Conservation (phyloP, 2,113 vertebrate genomes). For the Cavia aperea region DNA sequence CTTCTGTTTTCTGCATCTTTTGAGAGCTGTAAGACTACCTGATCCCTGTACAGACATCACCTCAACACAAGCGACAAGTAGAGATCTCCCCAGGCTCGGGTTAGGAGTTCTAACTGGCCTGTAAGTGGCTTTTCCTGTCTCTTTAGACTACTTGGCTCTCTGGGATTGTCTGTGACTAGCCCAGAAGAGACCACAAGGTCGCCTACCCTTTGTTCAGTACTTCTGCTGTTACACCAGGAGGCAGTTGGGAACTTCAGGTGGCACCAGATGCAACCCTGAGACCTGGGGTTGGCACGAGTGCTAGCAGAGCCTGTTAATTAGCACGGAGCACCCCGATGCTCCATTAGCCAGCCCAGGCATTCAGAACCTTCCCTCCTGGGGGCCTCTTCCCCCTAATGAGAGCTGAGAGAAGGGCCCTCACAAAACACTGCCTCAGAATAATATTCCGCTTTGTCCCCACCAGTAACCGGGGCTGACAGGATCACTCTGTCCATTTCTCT, state of each 20-base stretch:
- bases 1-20: neutral
- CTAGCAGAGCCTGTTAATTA: constrained; percentile 79
- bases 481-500: constrained; percentile 96
- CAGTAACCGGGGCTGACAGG: constrained; percentile 94
- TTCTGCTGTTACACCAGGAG: constrained; percentile 52
- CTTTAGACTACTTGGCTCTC: neutral
- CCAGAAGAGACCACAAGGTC: constrained; percentile 13
- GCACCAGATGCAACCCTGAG: constrained; percentile 64
- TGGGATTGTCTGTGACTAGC: neutral
- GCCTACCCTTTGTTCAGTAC: neutral
- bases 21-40: neutral
- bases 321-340: constrained; percentile 75
- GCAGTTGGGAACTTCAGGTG: constrained; percentile 56
- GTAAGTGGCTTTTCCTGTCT: neutral
- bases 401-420: constrained; percentile 86
- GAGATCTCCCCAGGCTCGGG: neutral
- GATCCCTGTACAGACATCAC: neutral
- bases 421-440: constrained; percentile 98
- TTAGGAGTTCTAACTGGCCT: neutral
- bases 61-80: neutral
- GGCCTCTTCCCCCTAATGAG: constrained; percentile 89
- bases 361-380: constrained; percentile 71
- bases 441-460: constrained; percentile 92
- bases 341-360: constrained; percentile 78
- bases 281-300: constrained; percentile 60